phyloP scores from a whole-genome alignment of 2,888 invertebrate species.

The Drosophila kuntzei region DNA sequence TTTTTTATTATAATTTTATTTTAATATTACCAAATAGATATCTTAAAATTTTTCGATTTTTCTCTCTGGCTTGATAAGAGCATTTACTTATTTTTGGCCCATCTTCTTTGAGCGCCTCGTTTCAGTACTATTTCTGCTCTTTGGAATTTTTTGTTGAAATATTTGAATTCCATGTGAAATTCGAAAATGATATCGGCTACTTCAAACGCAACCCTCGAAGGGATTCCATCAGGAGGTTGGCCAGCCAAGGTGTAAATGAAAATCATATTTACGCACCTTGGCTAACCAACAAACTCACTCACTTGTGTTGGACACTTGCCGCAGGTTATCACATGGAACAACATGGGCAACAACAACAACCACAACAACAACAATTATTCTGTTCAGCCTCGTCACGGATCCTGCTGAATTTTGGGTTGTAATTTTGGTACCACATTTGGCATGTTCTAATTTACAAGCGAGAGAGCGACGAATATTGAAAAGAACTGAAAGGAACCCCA shows the following conservation, averaged over 20 bases:
- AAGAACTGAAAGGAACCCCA: slow-evolving; percentile 3
- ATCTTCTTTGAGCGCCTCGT: neutral
- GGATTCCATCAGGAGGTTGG: slow-evolving; percentile 18
- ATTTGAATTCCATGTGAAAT: slow-evolving; percentile 17
- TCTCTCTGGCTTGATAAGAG: too few species aligned
- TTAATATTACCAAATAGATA: too few species aligned
- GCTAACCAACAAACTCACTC: slow-evolving; percentile 17
- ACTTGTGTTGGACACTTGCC: slow-evolving; percentile 53
- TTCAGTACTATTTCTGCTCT: neutral
- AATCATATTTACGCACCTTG: slow-evolving; percentile 72
- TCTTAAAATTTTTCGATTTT: too few species aligned
- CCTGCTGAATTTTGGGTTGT: slow-evolving; percentile 31
- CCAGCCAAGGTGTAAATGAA: slow-evolving; percentile 72
- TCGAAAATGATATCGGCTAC: slow-evolving; percentile 49
- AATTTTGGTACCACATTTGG: slow-evolving; percentile 61
- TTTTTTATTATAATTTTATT: too few species aligned
- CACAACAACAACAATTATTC: slow-evolving; percentile 4
- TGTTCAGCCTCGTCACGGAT: slow-evolving; percentile 49
- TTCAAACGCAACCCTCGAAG: slow-evolving; percentile 67
- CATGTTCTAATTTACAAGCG: slow-evolving; percentile 83
- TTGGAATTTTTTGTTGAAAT: neutral
- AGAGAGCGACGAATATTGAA: slow-evolving; percentile 43
- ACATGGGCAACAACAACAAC: slow-evolving; percentile 18
- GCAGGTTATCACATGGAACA: slow-evolving; percentile 44
- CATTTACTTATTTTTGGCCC: too few species aligned